Evolutionary conservation across 2,888 invertebrate genomes (phyloP), one percentile per base, ranked within the genome.

Genomic region (Incurvaria masculella): DNA sequence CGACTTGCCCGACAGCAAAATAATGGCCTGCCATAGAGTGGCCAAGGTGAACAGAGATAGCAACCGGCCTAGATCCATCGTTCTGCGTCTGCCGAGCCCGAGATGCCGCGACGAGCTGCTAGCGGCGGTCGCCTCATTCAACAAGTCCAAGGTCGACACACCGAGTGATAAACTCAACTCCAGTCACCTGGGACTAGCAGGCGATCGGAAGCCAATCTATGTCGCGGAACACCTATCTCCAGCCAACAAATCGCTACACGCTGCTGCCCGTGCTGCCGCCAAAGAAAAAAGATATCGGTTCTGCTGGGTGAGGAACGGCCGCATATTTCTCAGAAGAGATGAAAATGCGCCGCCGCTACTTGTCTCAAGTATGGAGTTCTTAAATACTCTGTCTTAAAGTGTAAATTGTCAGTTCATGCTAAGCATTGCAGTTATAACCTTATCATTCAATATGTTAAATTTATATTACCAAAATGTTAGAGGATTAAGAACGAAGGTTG

Each of bases 201-300:
- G 20, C 4, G 19, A 14, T 3, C 8, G 20, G 18, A 14, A 4
- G 14, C 20, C 42, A 19, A 19, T 42, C 6, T 42, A 42, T 20
- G 42, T 42, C 14, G 6, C 5, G 42, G 42, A 42, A 19, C 42
- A 42, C n/a, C n/a, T n/a, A n/a, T n/a, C n/a, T n/a, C n/a, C n/a
- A n/a, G n/a, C n/a, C n/a, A n/a, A n/a, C n/a, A 42, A 42, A 19
- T 4, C 17, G 6, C 42, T 42, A 18, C 42, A 42, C 20, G 17
- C 42, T 19, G 42, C 42, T 14, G 20, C 42, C 6, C 4, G 42
- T 4, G 8, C 5, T 17, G 14, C 4, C 3, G 42, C 42, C 5
- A 17, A 19, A 42, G 20, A 42, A 16, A 19, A 19, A 19, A 4
- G 4, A 8, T 42, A 19, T 14, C 4, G 18, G 14, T 42, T 18